Percentiles rank a stretch among this genome's conserved stretches.
phyloP scores from a whole-genome alignment of 2,113 vertebrate genomes.

The Pseudopodoces humilis region DNA sequence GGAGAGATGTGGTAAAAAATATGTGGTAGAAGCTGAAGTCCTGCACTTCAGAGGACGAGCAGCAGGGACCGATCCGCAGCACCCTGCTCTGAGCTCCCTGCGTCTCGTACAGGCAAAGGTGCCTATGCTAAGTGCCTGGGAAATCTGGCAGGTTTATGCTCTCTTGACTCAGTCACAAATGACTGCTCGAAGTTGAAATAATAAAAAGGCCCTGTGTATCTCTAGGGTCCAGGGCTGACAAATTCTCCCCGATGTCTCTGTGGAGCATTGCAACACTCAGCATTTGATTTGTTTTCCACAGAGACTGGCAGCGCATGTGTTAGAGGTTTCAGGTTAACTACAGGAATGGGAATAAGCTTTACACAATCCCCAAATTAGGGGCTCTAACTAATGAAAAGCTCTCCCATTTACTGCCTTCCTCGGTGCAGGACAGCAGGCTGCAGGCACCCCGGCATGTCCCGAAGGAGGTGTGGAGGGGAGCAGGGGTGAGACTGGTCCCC shows the following conservation, averaged over 20 bases:
- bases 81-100: neutral
- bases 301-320: neutral
- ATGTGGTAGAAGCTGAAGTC: neutral
- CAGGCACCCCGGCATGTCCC: fast-evolving
- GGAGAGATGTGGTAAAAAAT: neutral
- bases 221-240: neutral
- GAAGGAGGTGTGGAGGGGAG: neutral
- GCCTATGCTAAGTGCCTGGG: fast-evolving
- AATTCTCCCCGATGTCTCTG: neutral
- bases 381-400: neutral
- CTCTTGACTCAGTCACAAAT: neutral
- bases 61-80: fast-evolving
- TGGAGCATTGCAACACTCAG: neutral
- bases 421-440: neutral
- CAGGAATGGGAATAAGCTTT: neutral
- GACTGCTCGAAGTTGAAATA: neutral
- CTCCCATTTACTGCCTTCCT: neutral
- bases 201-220: neutral
- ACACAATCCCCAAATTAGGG: neutral
- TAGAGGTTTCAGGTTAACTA: neutral
- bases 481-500: neutral
- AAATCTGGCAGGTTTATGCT: neutral
- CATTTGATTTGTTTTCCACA: neutral
- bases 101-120: fast-evolving
- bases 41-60: neutral